A percentile compares a stretch with the other conserved stretches of the same genome.
Evolutionary conservation across 2,797 vertebrate genomes (phyloP).

Genomic region (Pseudocheirus occidentalis): DNA sequence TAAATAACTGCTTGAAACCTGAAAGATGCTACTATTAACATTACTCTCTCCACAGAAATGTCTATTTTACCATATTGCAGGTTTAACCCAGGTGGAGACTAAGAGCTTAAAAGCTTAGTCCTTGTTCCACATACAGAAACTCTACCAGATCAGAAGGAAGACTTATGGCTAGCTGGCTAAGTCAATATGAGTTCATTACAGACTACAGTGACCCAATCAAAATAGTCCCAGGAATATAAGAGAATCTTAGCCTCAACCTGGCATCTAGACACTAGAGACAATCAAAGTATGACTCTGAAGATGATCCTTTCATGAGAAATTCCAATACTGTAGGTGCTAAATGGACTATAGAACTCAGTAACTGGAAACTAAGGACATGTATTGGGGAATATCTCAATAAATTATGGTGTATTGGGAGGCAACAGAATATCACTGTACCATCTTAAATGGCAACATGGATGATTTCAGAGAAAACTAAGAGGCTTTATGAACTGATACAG

Average conservation of each 20-base stretch:
- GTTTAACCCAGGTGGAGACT: neutral
- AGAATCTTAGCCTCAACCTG: neutral
- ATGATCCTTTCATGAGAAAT: neutral
- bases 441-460: neutral
- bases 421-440: neutral
- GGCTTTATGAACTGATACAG: neutral
- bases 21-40: neutral
- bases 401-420: neutral
- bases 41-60: neutral
- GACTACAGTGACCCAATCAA: neutral
- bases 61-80: neutral
- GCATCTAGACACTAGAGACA: neutral
- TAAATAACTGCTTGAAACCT: neutral
- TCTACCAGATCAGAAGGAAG: neutral
- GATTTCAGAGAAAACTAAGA: neutral
- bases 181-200: neutral
- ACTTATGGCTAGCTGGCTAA: neutral
- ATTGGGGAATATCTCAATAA: neutral
- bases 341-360: neutral
- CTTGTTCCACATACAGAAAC: too few species aligned
- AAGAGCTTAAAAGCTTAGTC: neutral
- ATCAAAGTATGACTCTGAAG: neutral
- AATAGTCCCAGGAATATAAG: neutral
- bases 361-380: neutral
- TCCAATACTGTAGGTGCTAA: neutral